Evolutionary conservation across 2,797 vertebrate genomes (phyloP).

Genomic region (Falco peregrinus): DNA sequence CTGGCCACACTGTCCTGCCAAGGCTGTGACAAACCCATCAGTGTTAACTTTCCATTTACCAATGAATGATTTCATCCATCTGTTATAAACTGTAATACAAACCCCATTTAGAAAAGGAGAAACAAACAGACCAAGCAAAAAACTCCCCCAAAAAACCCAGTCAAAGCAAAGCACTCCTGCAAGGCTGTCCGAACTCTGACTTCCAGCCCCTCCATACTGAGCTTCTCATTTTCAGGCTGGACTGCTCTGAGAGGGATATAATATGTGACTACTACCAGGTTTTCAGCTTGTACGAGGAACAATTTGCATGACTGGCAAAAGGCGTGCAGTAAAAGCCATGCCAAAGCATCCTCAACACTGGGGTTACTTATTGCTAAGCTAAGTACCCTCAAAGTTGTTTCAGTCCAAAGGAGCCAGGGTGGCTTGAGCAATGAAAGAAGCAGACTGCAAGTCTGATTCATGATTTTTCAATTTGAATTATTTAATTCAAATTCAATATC

Average conservation of each 20-base stretch:
- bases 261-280: not conserved
- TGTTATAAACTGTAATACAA: not conserved
- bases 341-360: not conserved
- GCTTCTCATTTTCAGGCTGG: not conserved
- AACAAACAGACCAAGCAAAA: not conserved
- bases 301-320: not conserved
- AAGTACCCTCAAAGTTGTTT: not conserved
- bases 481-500: too few species aligned
- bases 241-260: not conserved
- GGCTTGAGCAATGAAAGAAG: not conserved
- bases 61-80: not conserved
- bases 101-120: not conserved
- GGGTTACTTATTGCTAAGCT: not conserved
- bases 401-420: not conserved
- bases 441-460: not conserved
- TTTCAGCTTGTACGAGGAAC: not conserved
- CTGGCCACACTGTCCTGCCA: not conserved
- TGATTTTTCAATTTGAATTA: not conserved
- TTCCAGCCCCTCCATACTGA: not conserved
- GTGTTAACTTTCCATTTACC: not conserved
- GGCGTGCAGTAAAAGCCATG: not conserved
- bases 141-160: too few species aligned
- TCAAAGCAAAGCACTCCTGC: not conserved
- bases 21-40: not conserved
- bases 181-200: not conserved